Evolutionary conservation across 2,888 invertebrate genomes (phyloP).

Genomic region (Drosophila longiperda): DNA sequence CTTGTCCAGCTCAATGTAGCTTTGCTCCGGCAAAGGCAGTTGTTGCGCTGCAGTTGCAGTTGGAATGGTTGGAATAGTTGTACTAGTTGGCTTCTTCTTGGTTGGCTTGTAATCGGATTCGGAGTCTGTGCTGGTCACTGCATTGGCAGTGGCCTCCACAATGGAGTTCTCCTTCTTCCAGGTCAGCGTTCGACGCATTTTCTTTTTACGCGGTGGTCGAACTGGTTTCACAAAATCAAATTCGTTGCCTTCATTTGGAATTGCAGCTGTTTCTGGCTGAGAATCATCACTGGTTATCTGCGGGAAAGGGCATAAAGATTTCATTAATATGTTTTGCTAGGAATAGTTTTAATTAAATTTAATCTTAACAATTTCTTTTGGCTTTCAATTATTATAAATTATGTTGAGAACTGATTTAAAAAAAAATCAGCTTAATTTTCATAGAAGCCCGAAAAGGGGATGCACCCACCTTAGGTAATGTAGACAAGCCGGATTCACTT

Average conservation of each 20-base stretch:
- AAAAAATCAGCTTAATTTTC: background rate
- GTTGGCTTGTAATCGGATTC: conserved; percentile 72
- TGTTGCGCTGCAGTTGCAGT: background rate
- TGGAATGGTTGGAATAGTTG: background rate
- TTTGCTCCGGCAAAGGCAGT: conserved; percentile 37
- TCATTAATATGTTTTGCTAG: background rate
- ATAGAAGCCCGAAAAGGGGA: background rate
- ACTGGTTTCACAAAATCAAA: conserved; percentile 72
- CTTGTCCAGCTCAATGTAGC: conserved; percentile 67
- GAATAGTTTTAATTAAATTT: too few relatives aligned
- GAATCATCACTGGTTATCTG: conserved; percentile 80
- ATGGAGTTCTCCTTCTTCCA: conserved; percentile 80
- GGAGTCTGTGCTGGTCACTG: conserved; percentile 78
- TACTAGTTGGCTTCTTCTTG: conserved; percentile 53
- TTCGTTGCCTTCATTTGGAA: conserved; percentile 27
- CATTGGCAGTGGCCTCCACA: conserved; percentile 68
- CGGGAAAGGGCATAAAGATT: background rate
- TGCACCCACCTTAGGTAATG: conserved; percentile 73
- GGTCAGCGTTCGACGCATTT: conserved; percentile 74
- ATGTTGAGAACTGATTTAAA: too few relatives aligned
- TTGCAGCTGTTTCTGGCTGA: conserved; percentile 56
- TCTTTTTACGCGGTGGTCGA: conserved; percentile 80
- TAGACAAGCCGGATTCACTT: conserved; percentile 77
- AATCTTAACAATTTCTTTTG: too few relatives aligned
- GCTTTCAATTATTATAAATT: too few relatives aligned